phyloP scores from a whole-genome alignment of 2,888 invertebrate species.

The Margaritifera margaritifera region DNA sequence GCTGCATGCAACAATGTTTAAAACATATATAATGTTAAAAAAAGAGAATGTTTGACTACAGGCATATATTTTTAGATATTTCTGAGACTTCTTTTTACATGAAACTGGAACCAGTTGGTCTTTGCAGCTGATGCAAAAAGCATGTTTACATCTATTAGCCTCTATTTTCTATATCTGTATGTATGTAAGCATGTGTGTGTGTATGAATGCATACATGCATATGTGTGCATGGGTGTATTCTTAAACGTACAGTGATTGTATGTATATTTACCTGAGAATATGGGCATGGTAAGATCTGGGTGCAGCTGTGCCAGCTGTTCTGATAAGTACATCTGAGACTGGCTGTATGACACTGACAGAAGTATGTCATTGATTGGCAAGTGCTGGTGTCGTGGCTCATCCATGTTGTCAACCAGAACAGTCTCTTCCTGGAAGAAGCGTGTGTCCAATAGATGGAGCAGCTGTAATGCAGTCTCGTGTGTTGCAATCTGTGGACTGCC shows the following conservation, averaged over 20 bases:
- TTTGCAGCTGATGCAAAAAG: too few species aligned
- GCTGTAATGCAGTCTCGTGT: slow-evolving; percentile 94
- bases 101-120: too few species aligned
- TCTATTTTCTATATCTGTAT: too few species aligned
- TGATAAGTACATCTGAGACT: slow-evolving; percentile 93
- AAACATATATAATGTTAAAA: neutral
- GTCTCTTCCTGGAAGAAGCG: slow-evolving; percentile 87
- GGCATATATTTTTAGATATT: neutral
- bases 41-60: neutral
- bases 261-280: slow-evolving; percentile 90
- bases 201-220: too few species aligned
- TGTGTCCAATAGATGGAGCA: slow-evolving; percentile 92
- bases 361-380: slow-evolving; percentile 85
- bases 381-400: slow-evolving; percentile 35
- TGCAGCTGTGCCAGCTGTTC: slow-evolving; percentile 94
- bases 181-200: too few species aligned
- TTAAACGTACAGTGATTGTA: too few species aligned
- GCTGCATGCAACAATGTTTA: neutral
- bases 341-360: slow-evolving; percentile 83
- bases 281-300: slow-evolving; percentile 98
- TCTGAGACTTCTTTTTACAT: too few species aligned
- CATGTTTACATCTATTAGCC: too few species aligned
- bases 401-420: slow-evolving; percentile 65
- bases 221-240: too few species aligned
- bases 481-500: slow-evolving; percentile 93